phyloP scores from a whole-genome alignment of 2,888 invertebrate species.

The Phaedon cochleariae region DNA sequence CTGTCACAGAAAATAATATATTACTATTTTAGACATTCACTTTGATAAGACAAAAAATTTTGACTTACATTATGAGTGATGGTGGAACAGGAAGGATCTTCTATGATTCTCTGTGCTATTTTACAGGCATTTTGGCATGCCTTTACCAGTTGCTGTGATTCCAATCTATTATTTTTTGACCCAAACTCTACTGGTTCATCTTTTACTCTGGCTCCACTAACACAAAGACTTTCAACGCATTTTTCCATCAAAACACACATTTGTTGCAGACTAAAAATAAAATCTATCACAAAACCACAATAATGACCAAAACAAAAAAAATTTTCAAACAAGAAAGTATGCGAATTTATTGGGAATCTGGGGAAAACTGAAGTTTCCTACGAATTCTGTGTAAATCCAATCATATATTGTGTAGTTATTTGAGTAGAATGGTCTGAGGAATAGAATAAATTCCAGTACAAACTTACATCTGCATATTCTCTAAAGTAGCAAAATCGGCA shows the following conservation, averaged over 20 bases:
- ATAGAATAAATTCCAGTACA: too few relatives aligned
- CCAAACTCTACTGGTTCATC: slow-evolving; percentile 58
- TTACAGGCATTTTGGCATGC: slow-evolving; percentile 61
- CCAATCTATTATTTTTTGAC: slow-evolving; percentile 59
- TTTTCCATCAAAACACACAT: slow-evolving; percentile 80
- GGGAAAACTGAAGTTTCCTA: too few relatives aligned
- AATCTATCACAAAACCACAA: slow-evolving; percentile 18
- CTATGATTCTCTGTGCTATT: slow-evolving; percentile 57
- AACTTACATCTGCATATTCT: slow-evolving; percentile 74
- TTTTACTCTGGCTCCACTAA: slow-evolving; percentile 57
- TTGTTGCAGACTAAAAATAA: slow-evolving; percentile 74
- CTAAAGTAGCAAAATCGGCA: slow-evolving; percentile 81
- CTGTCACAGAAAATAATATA: too few relatives aligned
- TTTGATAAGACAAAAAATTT: too few relatives aligned
- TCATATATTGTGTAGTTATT: too few relatives aligned
- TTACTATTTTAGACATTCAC: too few relatives aligned
- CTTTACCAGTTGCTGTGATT: slow-evolving; percentile 61
- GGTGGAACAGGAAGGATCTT: slow-evolving; percentile 55
- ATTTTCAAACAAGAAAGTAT: too few relatives aligned
- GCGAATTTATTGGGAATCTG: too few relatives aligned
- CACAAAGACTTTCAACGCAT: slow-evolving; percentile 77
- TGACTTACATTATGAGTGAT: slow-evolving; percentile 63
- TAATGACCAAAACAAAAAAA: too few relatives aligned
- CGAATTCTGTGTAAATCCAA: too few relatives aligned
- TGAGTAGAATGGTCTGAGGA: too few relatives aligned